phyloP scores from a whole-genome alignment of 2,797 vertebrate genomes.

The Pagetopsis macropterus region DNA sequence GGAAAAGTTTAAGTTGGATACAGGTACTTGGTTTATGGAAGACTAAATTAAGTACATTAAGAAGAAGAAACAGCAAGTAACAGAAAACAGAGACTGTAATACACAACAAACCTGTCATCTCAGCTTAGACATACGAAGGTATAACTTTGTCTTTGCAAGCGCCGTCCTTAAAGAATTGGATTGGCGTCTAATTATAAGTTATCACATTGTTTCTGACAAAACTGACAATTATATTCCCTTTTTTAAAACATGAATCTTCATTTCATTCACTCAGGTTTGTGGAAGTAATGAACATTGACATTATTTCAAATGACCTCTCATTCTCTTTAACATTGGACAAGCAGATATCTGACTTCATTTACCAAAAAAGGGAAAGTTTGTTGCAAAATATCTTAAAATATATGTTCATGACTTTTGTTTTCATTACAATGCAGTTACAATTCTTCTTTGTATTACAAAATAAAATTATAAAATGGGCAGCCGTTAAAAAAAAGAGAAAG shows the following conservation, averaged over 20 bases:
- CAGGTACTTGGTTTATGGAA: constrained; percentile 87
- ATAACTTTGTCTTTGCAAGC: constrained; percentile 52
- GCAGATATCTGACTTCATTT: constrained; percentile 66
- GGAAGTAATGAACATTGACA: constrained; percentile 64
- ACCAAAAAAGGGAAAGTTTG: constrained; percentile 71
- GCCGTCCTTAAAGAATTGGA: constrained; percentile 48
- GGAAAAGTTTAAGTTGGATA: constrained; percentile 79
- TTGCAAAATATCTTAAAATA: constrained; percentile 82
- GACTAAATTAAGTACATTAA: constrained; percentile 84
- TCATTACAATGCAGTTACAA: constrained; percentile 78
- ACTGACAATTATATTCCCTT: constrained; percentile 71
- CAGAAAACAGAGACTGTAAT: constrained; percentile 69
- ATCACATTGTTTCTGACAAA: constrained; percentile 71
- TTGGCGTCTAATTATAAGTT: constrained; percentile 51
- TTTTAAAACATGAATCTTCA: constrained; percentile 60
- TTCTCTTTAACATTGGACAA: constrained; percentile 64
- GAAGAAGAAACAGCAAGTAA: constrained; percentile 72
- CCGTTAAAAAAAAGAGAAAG: constrained; percentile 69
- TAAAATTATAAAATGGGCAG: constrained; percentile 84
- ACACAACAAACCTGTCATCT: constrained; percentile 63
- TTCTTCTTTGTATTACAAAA: constrained; percentile 83
- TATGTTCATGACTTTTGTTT: constrained; percentile 77
- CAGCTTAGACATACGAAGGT: constrained; percentile 47
- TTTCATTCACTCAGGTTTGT: constrained; percentile 65
- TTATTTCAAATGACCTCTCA: constrained; percentile 57